phyloP scores from a whole-genome alignment of 35 echinoderm and acorn worm genomes.

The Lytechinus pictus region DNA sequence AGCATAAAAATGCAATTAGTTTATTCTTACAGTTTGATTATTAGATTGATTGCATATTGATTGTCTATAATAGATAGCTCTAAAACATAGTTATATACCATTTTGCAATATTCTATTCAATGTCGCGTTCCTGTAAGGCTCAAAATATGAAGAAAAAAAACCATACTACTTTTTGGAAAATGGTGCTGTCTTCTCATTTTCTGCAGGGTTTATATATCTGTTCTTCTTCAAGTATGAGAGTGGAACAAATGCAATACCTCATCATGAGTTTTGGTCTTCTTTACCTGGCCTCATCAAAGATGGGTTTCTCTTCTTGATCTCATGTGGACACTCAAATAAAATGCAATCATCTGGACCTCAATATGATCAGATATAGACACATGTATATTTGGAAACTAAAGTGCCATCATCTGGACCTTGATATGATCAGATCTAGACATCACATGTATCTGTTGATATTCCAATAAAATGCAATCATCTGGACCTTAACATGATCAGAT shows the following conservation, averaged over 20 bases:
- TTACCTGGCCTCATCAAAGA: slow-evolving; percentile 68
- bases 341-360: not conserved
- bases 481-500: not conserved
- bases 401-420: not conserved
- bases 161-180: too few species aligned
- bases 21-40: too few species aligned
- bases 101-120: too few species aligned
- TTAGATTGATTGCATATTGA: too few species aligned
- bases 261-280: slow-evolving; percentile 66
- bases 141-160: not conserved
- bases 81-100: too few species aligned
- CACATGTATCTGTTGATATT: not conserved
- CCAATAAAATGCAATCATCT: not conserved
- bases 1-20: too few species aligned
- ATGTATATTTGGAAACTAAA: not conserved
- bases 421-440: not conserved
- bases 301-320: slow-evolving; percentile 48
- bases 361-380: not conserved
- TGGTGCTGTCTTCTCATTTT: not conserved
- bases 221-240: slow-evolving; percentile 77
- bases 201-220: slow-evolving; percentile 66
- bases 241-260: slow-evolving; percentile 54
- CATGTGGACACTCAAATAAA: not conserved
- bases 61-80: too few species aligned
- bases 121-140: not conserved